A percentile compares a stretch with the other conserved stretches of the same genome.
phyloP scores from a whole-genome alignment of 1,140 invertebrate species.

The Platyscapa corneri region DNA sequence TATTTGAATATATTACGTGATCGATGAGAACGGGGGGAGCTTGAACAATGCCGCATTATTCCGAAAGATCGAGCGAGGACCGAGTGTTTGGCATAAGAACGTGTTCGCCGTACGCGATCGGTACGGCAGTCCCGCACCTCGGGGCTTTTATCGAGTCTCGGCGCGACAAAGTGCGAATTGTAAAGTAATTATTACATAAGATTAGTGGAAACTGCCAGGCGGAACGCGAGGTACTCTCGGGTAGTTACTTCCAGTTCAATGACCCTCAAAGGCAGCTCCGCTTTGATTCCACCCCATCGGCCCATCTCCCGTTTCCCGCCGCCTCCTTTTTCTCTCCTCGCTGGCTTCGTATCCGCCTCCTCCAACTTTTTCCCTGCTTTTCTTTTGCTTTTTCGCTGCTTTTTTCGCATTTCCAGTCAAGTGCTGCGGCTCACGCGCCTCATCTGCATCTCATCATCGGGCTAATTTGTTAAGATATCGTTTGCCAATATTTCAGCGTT shows the following conservation, averaged over 20 bases:
- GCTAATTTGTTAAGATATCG: constrained; percentile 75
- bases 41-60: too few relatives aligned
- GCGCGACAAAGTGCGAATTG: constrained; percentile 70
- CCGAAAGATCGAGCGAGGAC: too few relatives aligned
- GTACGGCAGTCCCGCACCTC: too few relatives aligned
- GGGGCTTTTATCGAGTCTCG: background rate
- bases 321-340: constrained; percentile 54
- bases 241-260: constrained; percentile 74
- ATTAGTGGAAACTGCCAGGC: constrained; percentile 66
- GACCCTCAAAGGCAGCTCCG: constrained; percentile 71
- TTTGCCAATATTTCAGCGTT: constrained; percentile 73
- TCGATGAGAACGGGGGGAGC: too few relatives aligned
- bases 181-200: constrained; percentile 75
- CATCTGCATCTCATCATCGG: constrained; percentile 71
- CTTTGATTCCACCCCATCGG: constrained; percentile 66
- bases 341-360: constrained; percentile 21
- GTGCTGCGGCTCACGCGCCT: constrained; percentile 55
- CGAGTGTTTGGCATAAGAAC: too few relatives aligned
- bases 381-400: background rate
- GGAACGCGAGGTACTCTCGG: constrained; percentile 66
- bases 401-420: constrained; percentile 13
- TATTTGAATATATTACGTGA: too few relatives aligned
- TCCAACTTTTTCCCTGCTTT: too few relatives aligned
- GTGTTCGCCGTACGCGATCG: too few relatives aligned
- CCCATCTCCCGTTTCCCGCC: constrained; percentile 47